Base-by-base conservation (phyloP, 2,113 vertebrate species). In the Ictalurus furcatus region DNA sequence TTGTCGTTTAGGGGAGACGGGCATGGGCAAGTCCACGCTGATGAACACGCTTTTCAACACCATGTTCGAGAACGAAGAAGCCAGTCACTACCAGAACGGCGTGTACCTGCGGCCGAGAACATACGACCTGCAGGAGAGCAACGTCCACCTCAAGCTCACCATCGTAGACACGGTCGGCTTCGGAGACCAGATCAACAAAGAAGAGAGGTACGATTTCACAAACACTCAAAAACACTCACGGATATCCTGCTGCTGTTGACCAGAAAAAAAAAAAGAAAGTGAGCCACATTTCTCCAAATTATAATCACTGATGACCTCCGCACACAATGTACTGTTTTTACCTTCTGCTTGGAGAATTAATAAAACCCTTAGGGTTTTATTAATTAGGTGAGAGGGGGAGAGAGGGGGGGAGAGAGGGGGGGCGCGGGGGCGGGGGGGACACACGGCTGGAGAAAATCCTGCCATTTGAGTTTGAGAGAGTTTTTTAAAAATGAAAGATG, bases 41-140 rank as follows among this genome's bases (percentile, higher is more conserved):
- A 99, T 99, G 98, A 99, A 99, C 90, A 99, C 98, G 0, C 97
- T 99, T 17, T 99, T 99, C 94, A 99, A 99, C 92, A 99, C 98
- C 17, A 99, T 96, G 7, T 99, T 99, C 1, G 98, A 99, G 94
- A 98, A 97, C 0, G 98, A 99, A 74, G 98, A 99, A 85, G 97
- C 98, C 25, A 99, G 97, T 82, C 98, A 99, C 91, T 98, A 99
- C 0, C 98, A 98, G 94, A 97, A 97, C 0, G 92, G 95, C 0
- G 98, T 99, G 12, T 96, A 96, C 92, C 89, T 99, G 90, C 96
- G 97, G 91, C 98, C 98, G 0, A 96, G 97, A 88, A 99, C 98
- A 1, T 99, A 99, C 0, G 96, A 98, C 91, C 96, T 99, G 88
- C 97, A 97, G 30, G 98, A 99, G 92, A 99, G 97, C 95, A 99